Conservation (phyloP, 2,113 vertebrate genomes). For the Hucho hucho region DNA sequence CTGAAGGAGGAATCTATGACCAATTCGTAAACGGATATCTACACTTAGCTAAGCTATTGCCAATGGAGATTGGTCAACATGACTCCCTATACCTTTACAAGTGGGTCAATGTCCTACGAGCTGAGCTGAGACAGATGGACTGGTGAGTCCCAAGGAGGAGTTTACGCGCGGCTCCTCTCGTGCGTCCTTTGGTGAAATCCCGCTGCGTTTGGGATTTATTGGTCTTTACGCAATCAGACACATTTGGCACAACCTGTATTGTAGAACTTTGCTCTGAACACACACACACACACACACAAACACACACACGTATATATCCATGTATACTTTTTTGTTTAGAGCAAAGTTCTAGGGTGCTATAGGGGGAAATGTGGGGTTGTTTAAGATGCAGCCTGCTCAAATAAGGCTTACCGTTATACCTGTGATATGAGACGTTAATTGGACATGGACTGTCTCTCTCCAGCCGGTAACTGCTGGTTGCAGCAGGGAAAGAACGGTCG, state of each 20-base stretch:
- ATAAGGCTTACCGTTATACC: too few relatives aligned
- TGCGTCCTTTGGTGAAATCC: slow-evolving; percentile 1
- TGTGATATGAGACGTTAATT: too few relatives aligned
- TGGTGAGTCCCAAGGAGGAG: background rate
- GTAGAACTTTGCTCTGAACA: too few relatives aligned
- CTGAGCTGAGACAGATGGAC: slow-evolving; percentile 63
- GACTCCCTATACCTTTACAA: background rate
- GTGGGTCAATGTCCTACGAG: slow-evolving; percentile 59
- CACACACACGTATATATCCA: too few relatives aligned
- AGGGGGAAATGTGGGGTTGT: background rate
- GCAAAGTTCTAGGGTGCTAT: background rate
- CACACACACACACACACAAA: too few relatives aligned
- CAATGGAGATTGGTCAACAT: too few relatives aligned
- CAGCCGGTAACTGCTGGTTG: slow-evolving; percentile 90
- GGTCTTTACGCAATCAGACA: background rate
- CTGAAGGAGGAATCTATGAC: too few relatives aligned
- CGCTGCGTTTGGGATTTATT: background rate
- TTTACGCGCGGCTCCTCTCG: background rate
- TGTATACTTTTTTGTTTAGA: too few relatives aligned
- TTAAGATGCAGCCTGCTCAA: too few relatives aligned
- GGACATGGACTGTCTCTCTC: slow-evolving; percentile 25
- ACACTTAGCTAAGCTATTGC: too few relatives aligned
- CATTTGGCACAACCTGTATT: background rate
- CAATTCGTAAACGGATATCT: too few relatives aligned
- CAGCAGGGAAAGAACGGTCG: slow-evolving; percentile 86